phyloP scores from a whole-genome alignment of 2,113 vertebrate species.

The Microcebus ravelobensis region DNA sequence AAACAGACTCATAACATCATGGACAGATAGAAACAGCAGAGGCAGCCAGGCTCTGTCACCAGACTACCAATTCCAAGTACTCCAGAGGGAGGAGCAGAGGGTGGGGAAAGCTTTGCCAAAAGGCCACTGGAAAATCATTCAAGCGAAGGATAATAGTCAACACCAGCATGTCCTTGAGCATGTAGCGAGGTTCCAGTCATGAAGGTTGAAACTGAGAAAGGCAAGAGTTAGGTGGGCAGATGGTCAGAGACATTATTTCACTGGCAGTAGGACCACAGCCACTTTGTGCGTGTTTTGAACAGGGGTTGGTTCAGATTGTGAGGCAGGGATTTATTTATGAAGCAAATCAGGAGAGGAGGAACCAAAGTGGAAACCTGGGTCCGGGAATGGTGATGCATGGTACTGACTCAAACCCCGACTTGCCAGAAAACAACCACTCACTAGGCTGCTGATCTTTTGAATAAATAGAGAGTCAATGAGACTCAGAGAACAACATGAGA shows the following conservation, averaged over 20 bases:
- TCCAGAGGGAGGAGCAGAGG: neutral
- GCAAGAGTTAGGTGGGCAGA: neutral
- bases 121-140: neutral
- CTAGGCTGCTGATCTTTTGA: neutral
- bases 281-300: neutral
- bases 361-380: neutral
- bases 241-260: neutral
- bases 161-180: neutral
- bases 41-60: accelerated
- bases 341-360: neutral
- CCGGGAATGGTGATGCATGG: neutral
- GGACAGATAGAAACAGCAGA: neutral
- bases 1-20: neutral
- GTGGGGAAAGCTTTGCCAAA: neutral
- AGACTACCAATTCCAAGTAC: no score
- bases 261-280: neutral
- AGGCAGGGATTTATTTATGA: neutral
- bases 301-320: neutral
- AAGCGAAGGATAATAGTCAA: neutral
- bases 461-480: neutral
- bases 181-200: neutral
- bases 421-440: neutral
- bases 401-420: neutral
- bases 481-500: neutral
- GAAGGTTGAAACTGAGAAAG: neutral